phyloP scores from a whole-genome alignment of 2,113 vertebrate genomes.

The Meleagris gallopavo region DNA sequence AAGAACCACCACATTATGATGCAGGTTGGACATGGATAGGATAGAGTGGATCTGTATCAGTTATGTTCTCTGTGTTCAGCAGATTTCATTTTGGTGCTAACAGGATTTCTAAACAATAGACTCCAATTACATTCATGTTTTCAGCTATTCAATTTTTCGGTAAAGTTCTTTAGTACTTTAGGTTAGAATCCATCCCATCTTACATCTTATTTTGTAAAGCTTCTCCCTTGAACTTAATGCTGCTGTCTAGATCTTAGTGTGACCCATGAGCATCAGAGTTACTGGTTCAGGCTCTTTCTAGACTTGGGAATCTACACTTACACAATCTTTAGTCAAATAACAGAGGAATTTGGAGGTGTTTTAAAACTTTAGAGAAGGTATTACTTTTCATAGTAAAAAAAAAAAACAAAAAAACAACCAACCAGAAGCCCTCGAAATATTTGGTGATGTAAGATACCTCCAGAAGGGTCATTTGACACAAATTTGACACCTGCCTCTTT shows the following conservation, averaged over 20 bases:
- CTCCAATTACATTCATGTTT: not conserved
- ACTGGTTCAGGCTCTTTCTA: not conserved
- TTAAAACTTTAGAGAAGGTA: not conserved
- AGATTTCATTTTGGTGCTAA: not conserved
- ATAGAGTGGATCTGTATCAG: accelerated
- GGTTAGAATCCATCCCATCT: not conserved
- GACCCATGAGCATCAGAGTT: not conserved
- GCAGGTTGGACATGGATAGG: too few species aligned
- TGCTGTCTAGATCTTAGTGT: not conserved
- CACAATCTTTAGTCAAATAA: not conserved
- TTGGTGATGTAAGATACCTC: not conserved
- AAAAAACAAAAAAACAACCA: not conserved
- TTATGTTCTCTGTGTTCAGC: not conserved
- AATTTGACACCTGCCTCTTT: not conserved
- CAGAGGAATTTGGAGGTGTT: not conserved
- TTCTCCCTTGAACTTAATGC: not conserved
- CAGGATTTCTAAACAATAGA: not conserved
- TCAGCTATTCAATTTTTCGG: not conserved
- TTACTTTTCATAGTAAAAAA: not conserved
- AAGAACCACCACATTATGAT: too few species aligned
- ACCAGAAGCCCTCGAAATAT: not conserved
- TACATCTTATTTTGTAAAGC: not conserved
- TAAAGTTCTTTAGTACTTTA: not conserved
- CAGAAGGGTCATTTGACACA: not conserved
- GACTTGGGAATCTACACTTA: not conserved